Percentiles rank a stretch among this genome's conserved stretches.
Evolutionary conservation across 2,888 invertebrate species (phyloP).

Genomic region (Nineta flava): DNA sequence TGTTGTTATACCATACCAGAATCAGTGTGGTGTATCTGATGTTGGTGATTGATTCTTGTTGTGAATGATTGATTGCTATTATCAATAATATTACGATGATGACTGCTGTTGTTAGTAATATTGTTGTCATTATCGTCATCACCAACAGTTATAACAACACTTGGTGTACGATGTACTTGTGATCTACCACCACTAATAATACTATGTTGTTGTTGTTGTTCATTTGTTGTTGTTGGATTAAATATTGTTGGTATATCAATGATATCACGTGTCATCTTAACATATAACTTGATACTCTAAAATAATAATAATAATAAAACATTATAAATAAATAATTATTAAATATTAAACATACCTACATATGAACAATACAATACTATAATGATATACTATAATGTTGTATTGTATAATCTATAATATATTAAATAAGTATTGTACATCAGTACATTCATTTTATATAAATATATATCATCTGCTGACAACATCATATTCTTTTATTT

Average conservation of each 20-base stretch:
- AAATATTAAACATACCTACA: no score
- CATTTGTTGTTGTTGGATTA: conserved; percentile 35
- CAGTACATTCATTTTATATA: no score
- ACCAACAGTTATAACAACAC: conserved; percentile 48
- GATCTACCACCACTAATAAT: conserved; percentile 54
- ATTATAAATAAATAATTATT: no score
- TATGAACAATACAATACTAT: no score
- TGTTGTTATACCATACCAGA: conserved; percentile 26
- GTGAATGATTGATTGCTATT: conserved; percentile 27
- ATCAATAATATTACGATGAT: conserved; percentile 21
- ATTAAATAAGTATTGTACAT: no score
- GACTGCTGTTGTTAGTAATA: conserved; percentile 32
- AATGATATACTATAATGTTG: no score
- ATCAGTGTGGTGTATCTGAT: conserved; percentile 33
- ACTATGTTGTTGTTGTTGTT: conserved; percentile 37
- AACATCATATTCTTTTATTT: no score
- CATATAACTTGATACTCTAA: no score
- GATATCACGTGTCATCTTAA: conserved; percentile 44
- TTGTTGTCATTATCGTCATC: conserved; percentile 34
- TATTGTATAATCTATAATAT: no score
- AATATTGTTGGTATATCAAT: conserved; percentile 69
- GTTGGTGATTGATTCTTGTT: conserved; percentile 21
- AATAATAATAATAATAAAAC: neutral
- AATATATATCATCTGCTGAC: no score
- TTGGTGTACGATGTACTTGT: conserved; percentile 39